Percentiles rank a stretch among this genome's conserved stretches.
phyloP scores from a whole-genome alignment of 1,140 invertebrate genomes.

The Glossosoma conforme region DNA sequence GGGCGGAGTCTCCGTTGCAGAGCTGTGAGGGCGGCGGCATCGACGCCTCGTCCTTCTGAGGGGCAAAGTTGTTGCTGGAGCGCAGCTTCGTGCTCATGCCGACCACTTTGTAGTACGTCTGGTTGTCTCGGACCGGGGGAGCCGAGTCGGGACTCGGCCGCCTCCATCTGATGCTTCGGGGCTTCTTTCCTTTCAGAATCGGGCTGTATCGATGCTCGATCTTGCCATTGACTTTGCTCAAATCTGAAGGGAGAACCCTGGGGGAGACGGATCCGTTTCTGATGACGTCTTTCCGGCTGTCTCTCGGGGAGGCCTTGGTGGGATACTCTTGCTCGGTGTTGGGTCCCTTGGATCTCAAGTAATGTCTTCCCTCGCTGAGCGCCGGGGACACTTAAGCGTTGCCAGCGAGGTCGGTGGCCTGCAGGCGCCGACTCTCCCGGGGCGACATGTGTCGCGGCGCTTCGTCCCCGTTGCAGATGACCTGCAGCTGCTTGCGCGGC shows the following conservation, averaged over 20 bases:
- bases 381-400: slow-evolving; percentile 28
- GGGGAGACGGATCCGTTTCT: slow-evolving; percentile 24
- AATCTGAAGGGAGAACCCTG: not conserved
- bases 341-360: slow-evolving; percentile 32
- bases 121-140: slow-evolving; percentile 55
- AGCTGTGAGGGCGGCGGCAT: slow-evolving; percentile 29
- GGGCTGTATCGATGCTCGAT: not conserved
- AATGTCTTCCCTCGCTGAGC: slow-evolving; percentile 30
- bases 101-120: slow-evolving; percentile 69
- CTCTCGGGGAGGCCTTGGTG: slow-evolving; percentile 15
- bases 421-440: slow-evolving; percentile 1
- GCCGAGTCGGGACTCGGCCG: slow-evolving; percentile 54
- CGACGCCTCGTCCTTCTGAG: slow-evolving; percentile 29
- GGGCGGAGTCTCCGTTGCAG: slow-evolving; percentile 47
- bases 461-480: slow-evolving; percentile 39
- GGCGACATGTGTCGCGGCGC: slow-evolving; percentile 26
- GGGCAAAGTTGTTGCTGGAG: slow-evolving; percentile 52
- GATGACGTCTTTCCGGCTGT: slow-evolving; percentile 1
- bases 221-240: slow-evolving; percentile 18
- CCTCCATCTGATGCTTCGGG: slow-evolving; percentile 38
- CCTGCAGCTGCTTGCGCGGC: slow-evolving; percentile 13
- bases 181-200: slow-evolving; percentile 27
- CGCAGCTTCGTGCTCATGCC: slow-evolving; percentile 64
- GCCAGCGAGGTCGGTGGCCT: not conserved
- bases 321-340: slow-evolving; percentile 27